phyloP scores from a whole-genome alignment of 2,888 invertebrate species.

The Macrophya alboannulata region DNA sequence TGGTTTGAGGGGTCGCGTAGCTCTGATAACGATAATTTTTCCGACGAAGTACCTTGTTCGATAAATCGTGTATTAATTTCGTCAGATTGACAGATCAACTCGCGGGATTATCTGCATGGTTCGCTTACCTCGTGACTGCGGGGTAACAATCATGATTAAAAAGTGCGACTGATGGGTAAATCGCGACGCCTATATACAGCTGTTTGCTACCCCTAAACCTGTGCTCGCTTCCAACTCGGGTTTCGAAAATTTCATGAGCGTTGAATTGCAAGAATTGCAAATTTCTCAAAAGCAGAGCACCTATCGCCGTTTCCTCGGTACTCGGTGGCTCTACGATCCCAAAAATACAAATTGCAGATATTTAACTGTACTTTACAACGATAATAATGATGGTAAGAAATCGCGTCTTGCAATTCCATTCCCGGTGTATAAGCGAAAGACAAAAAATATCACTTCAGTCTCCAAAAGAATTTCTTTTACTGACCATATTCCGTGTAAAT shows the following conservation, averaged over 20 bases:
- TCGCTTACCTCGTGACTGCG: conserved; percentile 86
- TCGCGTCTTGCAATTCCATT: conserved; percentile 12
- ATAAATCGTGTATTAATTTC: conserved; percentile 57
- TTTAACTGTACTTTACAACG: too few species aligned
- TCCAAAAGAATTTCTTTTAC: neutral
- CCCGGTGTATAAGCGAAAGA: neutral
- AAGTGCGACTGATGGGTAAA: conserved; percentile 89
- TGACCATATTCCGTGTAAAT: neutral
- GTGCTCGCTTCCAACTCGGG: conserved; percentile 82
- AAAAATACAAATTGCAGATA: conserved; percentile 62
- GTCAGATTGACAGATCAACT: conserved; percentile 4
- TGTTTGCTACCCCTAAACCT: conserved; percentile 81
- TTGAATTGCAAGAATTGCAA: conserved; percentile 92
- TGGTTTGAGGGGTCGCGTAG: conserved; percentile 84
- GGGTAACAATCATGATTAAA: conserved; percentile 94
- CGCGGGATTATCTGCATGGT: too few species aligned
- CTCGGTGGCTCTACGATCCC: conserved; percentile 77
- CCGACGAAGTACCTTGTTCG: conserved; percentile 87
- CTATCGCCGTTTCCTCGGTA: conserved; percentile 83
- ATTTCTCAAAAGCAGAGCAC: conserved; percentile 86
- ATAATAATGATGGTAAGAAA: neutral
- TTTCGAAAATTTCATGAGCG: conserved; percentile 92
- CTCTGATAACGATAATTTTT: conserved; percentile 86
- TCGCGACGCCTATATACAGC: conserved; percentile 86
- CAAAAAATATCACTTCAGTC: neutral